Evolutionary conservation across 2,113 vertebrate genomes (phyloP), one percentile per base, ranked within the genome.

Genomic region (Chaetops frenatus): DNA sequence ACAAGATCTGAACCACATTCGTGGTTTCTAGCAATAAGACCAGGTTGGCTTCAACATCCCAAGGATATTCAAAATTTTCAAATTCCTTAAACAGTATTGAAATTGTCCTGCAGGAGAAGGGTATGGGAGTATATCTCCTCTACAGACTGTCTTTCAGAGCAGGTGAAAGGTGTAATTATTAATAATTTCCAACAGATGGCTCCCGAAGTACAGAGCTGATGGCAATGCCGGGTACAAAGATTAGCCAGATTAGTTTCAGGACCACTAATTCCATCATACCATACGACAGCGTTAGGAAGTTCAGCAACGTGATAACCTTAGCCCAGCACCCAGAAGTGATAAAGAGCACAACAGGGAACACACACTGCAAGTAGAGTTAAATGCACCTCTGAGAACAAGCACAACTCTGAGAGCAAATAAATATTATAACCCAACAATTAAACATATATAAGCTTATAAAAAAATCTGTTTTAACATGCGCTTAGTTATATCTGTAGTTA

Each of bases 111-210:
- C 12, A 13, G 45, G 28, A 53, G 38, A 67, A 74, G 11, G 11
- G 9, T 31, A 27, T 2, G 15, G 9, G 61, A 67, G 35, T 17
- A 29, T 11, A 2, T 54, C 17, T 15, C 29, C 18, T 13, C 29
- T 9, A 9, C 6, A 40, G 12, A n/a, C 17, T 7, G 2, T 29
- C 19, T 21, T 27, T 40, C 24, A 0, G 3, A 40, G 28, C 5
- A 3, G 8, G 8, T 27, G 54, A 69, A 60, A 54, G 9, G 15
- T 76, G 87, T 28, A 76, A 82, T 82, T 82, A 54, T 76, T 27
- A 27, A 40, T 19, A 0, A 11, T 61, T 82, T 90, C 87, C 87
- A 2, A 76, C 69, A 90, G 87, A 82, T 90, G 79, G 79, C 79
- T 54, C 87, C 54, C 62, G 1, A 69, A 61, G 62, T 10, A 82